These are phyloP conservation scores for Athrips mouffetella DNA, from an alignment of 2,888 invertebrate species.

Conservation along the genomic window DNA sequence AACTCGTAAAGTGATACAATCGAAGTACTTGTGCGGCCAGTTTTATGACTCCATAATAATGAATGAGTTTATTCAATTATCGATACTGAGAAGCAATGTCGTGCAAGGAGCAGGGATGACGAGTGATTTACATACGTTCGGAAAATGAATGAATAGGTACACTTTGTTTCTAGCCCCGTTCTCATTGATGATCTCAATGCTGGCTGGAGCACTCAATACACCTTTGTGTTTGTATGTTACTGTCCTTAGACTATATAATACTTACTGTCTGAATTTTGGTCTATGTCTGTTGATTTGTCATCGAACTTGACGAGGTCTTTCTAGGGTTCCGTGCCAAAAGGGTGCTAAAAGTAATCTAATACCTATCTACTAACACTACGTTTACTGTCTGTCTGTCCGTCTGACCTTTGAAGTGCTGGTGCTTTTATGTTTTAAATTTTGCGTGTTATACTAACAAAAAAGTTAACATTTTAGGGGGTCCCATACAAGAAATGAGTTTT, in stretches of 20 bases:
- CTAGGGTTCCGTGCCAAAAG: neutral
- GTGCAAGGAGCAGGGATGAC: constrained; percentile 39
- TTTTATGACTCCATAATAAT: constrained; percentile 66
- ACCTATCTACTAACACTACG: no score
- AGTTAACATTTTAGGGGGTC: no score
- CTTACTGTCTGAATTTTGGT: neutral
- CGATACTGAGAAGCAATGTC: constrained; percentile 65
- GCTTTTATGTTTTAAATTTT: no score
- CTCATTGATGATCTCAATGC: constrained; percentile 26
- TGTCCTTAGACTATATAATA: no score
- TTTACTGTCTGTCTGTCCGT: no score
- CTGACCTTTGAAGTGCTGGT: no score
- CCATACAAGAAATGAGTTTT: no score
- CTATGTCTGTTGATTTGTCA: neutral
- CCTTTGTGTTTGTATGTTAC: constrained; percentile 6
- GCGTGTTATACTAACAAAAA: no score
- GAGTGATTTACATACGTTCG: constrained; percentile 51
- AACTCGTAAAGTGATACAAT: constrained; percentile 68
- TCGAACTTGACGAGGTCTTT: neutral
- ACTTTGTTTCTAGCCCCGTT: constrained; percentile 1
- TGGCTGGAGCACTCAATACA: constrained; percentile 12
- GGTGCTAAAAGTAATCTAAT: no score
- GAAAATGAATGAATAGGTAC: constrained; percentile 27
- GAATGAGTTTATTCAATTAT: constrained; percentile 75
- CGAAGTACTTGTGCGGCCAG: constrained; percentile 55